Percentiles rank a stretch among this genome's conserved stretches.
Conservation (phyloP, 2,113 vertebrate species). For the Rana temporaria region DNA sequence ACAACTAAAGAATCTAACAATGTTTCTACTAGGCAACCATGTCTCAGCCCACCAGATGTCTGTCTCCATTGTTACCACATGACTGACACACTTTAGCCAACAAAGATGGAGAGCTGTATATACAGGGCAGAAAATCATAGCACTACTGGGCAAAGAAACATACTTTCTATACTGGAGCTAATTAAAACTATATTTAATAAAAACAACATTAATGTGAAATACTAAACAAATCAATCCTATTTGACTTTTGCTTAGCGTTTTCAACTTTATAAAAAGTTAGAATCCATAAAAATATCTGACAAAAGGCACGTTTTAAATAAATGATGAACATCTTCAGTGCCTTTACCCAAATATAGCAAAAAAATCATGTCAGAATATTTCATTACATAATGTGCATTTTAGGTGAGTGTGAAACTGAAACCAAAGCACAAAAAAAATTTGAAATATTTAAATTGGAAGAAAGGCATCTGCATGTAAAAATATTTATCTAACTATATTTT, state of each 20-base stretch:
- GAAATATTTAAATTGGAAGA: not conserved
- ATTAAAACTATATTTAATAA: not conserved
- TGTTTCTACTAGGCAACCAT: no score
- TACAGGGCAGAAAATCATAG: no score
- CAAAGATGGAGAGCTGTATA: no score
- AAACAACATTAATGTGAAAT: not conserved
- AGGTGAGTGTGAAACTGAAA: not conserved
- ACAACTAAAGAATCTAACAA: no score
- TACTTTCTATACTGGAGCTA: no score
- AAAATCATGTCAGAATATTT: not conserved
- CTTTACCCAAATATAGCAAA: slow-evolving; percentile 9
- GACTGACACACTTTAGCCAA: no score
- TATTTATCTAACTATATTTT: not conserved
- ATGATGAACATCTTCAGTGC: not conserved
- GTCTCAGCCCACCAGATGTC: no score
- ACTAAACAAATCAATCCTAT: not conserved
- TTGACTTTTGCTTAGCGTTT: not conserved
- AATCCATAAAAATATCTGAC: not conserved
- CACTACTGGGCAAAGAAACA: no score
- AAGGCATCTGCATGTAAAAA: not conserved
- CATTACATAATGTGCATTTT: not conserved
- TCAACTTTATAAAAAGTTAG: not conserved
- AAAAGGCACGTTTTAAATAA: slow-evolving; percentile 12
- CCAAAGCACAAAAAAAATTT: not conserved
- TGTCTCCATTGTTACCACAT: no score